Evolutionary conservation across 1,140 invertebrate species (phyloP), one percentile per base, ranked within the genome.

Genomic region (Lerema accius): DNA sequence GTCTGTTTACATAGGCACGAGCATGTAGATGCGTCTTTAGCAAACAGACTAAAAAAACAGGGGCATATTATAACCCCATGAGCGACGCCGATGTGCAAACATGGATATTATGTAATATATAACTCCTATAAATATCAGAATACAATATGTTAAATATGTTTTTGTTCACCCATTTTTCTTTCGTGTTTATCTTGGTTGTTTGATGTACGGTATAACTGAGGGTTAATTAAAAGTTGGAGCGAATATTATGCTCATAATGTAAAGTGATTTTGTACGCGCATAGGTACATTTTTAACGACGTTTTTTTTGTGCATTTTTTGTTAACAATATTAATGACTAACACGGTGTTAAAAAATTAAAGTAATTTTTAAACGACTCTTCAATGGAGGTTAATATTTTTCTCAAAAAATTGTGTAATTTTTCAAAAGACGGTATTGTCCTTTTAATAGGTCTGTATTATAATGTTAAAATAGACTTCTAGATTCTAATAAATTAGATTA

Each of bases 31-130:
- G 87, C 84, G 82, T 83, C 85, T 90, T 87, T 76, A 75, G 78
- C 80, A 88, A 90, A 88, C 84, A 90, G 55, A 76, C 76, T 86
- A 85, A 90, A 90, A 90, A 90, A 87, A 87, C 87, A 88, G 85
- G 87, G 85, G 82, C 63, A 67, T 69, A 78, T 76, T 72, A 78
- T 80, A 78, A 67, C 61, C 69, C 69, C 70, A 63, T 49, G 59
- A 49, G 66, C 69, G 56, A 61, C 69, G 65, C 63, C 63, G 58
- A 32, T 55, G 64, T 64, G 66, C 69, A 81, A 76, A 82, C 70
- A 80, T 37, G 23, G 42, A 56, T 39, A 65, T 43, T 69, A 70
- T 73, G 55, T 72, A 73, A 60, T 77, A 80, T 65, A 80, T 79
- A 80, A 60, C 63, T 59, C 73, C 53, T 56, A 67, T 73, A 85